Conservation (phyloP, 2,113 vertebrate genomes). For the Cyanocitta stelleri region DNA sequence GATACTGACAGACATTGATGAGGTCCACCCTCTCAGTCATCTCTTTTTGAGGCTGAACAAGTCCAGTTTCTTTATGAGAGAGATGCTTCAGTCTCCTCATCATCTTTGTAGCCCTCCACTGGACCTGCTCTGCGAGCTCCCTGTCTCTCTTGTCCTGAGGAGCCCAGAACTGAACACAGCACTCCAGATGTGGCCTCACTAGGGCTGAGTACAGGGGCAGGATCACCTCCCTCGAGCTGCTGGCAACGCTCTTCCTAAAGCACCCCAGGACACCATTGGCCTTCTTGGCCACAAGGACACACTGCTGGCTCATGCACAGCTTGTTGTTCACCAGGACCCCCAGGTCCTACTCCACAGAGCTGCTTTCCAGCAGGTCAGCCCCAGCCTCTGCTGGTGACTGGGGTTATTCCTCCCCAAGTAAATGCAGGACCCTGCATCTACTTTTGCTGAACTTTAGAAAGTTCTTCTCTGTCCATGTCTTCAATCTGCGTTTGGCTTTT, state of each 20-base stretch:
- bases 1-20: not conserved
- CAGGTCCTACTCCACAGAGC: not conserved
- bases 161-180: not conserved
- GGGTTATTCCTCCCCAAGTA: not conserved
- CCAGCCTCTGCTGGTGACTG: not conserved
- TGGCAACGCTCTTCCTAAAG: not conserved
- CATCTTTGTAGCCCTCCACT: not conserved
- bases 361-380: not conserved
- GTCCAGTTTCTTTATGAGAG: not conserved
- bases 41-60: not conserved
- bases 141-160: not conserved
- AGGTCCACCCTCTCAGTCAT: no score
- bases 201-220: not conserved
- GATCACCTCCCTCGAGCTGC: rapidly evolving
- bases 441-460: not conserved
- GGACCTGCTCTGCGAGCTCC: rapidly evolving
- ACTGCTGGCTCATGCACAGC: not conserved
- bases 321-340: rapidly evolving
- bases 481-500: not conserved
- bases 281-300: not conserved
- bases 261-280: rapidly evolving
- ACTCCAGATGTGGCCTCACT: not conserved
- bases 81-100: not conserved
- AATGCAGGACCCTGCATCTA: not conserved
- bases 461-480: not conserved